These are phyloP conservation scores for Hycleus cichorii DNA, from an alignment of 1,140 invertebrate genomes.

Conservation along the genomic window DNA sequence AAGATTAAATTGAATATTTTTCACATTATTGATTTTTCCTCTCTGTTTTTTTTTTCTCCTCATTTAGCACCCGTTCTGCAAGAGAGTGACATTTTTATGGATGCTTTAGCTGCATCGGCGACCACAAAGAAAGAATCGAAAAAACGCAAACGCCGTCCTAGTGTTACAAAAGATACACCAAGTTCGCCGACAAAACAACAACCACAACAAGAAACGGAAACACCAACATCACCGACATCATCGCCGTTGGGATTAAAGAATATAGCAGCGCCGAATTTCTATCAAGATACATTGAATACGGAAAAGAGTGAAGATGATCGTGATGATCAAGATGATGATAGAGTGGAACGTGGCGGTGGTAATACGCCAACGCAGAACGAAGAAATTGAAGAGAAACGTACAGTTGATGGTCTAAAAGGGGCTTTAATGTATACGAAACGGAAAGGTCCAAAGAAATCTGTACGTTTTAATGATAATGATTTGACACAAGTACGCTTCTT, in stretches of 20 bases:
- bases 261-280: slow-evolving; percentile 69
- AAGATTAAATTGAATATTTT: not conserved
- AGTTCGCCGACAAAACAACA: slow-evolving; percentile 36
- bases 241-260: slow-evolving; percentile 42
- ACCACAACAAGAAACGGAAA: slow-evolving; percentile 26
- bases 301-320: slow-evolving; percentile 46
- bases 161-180: slow-evolving; percentile 54
- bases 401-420: slow-evolving; percentile 28
- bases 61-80: slow-evolving; percentile 67
- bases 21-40: not conserved
- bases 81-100: slow-evolving; percentile 89
- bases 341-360: slow-evolving; percentile 26
- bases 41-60: slow-evolving; percentile 27
- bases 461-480: slow-evolving; percentile 73
- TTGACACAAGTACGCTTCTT: slow-evolving; percentile 80
- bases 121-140: slow-evolving; percentile 66
- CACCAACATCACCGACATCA: slow-evolving; percentile 26
- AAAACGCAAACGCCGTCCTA: slow-evolving; percentile 66
- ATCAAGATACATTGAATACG: slow-evolving; percentile 81
- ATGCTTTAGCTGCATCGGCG: slow-evolving; percentile 69
- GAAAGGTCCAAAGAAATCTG: slow-evolving; percentile 71
- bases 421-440: slow-evolving; percentile 38
- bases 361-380: slow-evolving; percentile 10
- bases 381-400: slow-evolving; percentile 18
- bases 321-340: slow-evolving; percentile 40